Conservation (phyloP, 2,888 invertebrate species). For the Crossocerus cetratus region DNA sequence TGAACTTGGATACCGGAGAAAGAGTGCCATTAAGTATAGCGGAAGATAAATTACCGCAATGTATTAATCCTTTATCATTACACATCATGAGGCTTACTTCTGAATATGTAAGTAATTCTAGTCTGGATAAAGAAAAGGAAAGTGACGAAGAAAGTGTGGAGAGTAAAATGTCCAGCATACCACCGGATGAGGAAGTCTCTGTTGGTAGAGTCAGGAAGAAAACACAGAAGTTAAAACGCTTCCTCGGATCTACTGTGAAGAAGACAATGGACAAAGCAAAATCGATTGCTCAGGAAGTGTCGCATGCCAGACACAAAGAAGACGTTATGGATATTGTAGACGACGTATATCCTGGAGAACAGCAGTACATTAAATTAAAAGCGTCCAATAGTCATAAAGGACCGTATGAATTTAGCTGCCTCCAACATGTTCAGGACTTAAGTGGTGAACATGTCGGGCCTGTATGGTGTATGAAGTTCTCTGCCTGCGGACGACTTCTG, state of each 20-base stretch:
- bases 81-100: constrained; percentile 86
- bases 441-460: constrained; percentile 92
- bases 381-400: constrained; percentile 98
- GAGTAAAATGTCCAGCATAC: constrained; percentile 80
- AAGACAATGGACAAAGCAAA: constrained; percentile 95
- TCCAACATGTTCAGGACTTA: constrained; percentile 93
- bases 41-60: constrained; percentile 93
- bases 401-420: constrained; percentile 95
- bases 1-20: constrained; percentile 92
- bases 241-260: constrained; percentile 92
- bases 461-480: constrained; percentile 99
- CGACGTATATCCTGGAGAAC: constrained; percentile 87
- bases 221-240: constrained; percentile 84
- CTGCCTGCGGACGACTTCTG: constrained; percentile 94
- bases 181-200: constrained; percentile 78
- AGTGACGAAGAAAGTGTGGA: constrained; percentile 88
- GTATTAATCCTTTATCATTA: constrained; percentile 94
- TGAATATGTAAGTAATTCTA: constrained; percentile 88
- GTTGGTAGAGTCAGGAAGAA: constrained; percentile 78
- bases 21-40: constrained; percentile 95
- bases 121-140: constrained; percentile 83
- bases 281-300: constrained; percentile 91
- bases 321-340: constrained; percentile 91
- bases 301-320: constrained; percentile 91
- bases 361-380: constrained; percentile 89